Base-by-base conservation (phyloP, 2,113 vertebrate genomes). In the Triplophysa siluroides region DNA sequence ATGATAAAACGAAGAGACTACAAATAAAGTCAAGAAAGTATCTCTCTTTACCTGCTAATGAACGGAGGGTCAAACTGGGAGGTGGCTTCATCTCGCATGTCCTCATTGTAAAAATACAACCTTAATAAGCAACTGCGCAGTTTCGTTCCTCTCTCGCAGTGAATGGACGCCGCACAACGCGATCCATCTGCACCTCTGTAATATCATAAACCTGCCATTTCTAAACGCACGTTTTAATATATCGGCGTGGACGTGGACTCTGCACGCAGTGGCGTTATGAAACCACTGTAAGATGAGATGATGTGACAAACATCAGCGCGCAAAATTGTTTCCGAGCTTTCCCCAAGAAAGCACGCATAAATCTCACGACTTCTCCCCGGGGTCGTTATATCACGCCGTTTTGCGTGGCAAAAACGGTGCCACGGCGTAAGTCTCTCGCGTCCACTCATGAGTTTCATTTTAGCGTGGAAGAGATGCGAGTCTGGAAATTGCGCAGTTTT, bases 401-500 rank as follows among this genome's bases (percentile, higher is more conserved):
- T 58, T 58, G 50, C 50, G 26, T 72, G 50, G 24, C 68, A 54
- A 52, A 45, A 50, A 70, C 33, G 26, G 69, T 72, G 50, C 50
- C 69, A n/a, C 69, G 69, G 18, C 24, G 69, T 45, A 52, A 56
- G 54, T 9, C 54, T 18, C 29, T 73, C 33, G 8, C 18, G 54
- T 73, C 33, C 71, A 60, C n/a, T 18, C 54, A 43, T n/a, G 71
- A 73, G 71, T 60, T 73, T 60, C 8, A 43, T 73, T 14, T 24
- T 78, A 74, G 78, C 73, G 78, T 11, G 67, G 77, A 81, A 82
- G 62, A 71, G 83, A 23, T 73, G 52, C 52, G 70, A 12, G 76
- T 73, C 63, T 87, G 86, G 85, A 89, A 88, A 92, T 83, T 93
- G 92, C 92, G 93, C 92, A 93, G 91, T 92, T 93, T 92, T 86